A percentile compares a stretch with the other conserved stretches of the same genome.
Conservation (phyloP, 2,888 invertebrate genomes). For the Rotaria magnacalcarata region DNA sequence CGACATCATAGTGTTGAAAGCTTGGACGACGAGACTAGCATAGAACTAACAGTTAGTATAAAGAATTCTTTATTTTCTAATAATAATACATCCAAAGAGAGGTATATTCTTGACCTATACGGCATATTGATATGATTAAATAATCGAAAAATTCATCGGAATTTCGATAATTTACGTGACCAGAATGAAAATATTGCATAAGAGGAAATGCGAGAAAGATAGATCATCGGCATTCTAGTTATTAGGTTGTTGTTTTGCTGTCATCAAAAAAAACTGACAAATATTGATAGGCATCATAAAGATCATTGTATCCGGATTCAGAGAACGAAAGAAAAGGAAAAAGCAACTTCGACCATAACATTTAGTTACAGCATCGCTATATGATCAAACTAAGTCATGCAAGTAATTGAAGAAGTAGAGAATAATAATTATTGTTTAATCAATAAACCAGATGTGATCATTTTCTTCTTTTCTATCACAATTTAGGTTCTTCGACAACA, state of each 20-base stretch:
- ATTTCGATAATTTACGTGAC: neutral
- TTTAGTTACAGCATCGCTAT: neutral
- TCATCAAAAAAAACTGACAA: neutral
- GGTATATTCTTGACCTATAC: neutral
- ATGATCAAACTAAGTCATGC: neutral
- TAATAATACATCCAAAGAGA: neutral
- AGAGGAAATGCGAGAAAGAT: neutral
- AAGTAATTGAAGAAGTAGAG: neutral
- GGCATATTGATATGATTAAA: neutral
- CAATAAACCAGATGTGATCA: neutral
- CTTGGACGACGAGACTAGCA: slow-evolving; percentile 2
- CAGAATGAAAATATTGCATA: neutral
- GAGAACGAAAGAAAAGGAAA: neutral
- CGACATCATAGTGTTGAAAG: slow-evolving; percentile 12
- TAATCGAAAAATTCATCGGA: neutral
- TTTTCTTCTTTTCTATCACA: neutral
- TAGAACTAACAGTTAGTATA: neutral
- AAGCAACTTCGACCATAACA: neutral
- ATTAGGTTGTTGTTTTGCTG: neutral
- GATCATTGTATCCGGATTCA: neutral
- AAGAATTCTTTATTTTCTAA: neutral
- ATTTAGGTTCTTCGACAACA: slow-evolving; percentile 78
- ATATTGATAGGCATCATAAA: neutral
- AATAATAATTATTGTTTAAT: neutral
- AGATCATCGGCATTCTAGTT: neutral